Conservation (phyloP, 2,888 invertebrate genomes). For the Cataglyphis altisquamis region DNA sequence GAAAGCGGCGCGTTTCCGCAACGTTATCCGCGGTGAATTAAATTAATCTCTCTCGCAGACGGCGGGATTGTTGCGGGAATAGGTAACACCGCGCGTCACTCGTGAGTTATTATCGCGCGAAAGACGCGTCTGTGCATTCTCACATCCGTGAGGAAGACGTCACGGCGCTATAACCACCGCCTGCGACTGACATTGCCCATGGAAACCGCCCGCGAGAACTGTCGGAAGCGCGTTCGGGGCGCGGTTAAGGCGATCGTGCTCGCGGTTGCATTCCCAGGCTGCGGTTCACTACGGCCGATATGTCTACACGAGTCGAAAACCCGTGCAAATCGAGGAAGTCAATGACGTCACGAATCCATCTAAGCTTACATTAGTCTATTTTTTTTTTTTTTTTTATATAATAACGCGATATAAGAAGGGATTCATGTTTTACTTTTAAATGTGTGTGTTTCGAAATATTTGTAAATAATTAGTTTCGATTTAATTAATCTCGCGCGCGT, state of each 20-base stretch:
- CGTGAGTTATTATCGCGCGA: slow-evolving; percentile 77
- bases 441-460: not conserved
- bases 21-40: slow-evolving; percentile 66
- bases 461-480: not conserved
- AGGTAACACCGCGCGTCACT: slow-evolving; percentile 74
- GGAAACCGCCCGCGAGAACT: slow-evolving; percentile 68
- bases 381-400: too few relatives aligned
- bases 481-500: not conserved
- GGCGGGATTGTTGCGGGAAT: slow-evolving; percentile 70
- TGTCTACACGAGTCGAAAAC: slow-evolving; percentile 15
- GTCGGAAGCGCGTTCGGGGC: slow-evolving; percentile 72
- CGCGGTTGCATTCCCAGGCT: slow-evolving; percentile 57
- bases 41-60: slow-evolving; percentile 71
- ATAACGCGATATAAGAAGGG: not conserved
- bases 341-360: too few relatives aligned
- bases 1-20: slow-evolving; percentile 47
- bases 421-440: not conserved
- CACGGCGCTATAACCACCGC: slow-evolving; percentile 68
- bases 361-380: too few relatives aligned
- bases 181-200: slow-evolving; percentile 73
- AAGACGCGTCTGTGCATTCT: slow-evolving; percentile 74
- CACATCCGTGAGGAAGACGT: slow-evolving; percentile 70
- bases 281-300: slow-evolving; percentile 53
- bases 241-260: slow-evolving; percentile 75
- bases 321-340: not conserved